A percentile compares a stretch with the other conserved stretches of the same genome.
phyloP scores from a whole-genome alignment of 1,140 invertebrate species.

The Globodera rostochiensis region DNA sequence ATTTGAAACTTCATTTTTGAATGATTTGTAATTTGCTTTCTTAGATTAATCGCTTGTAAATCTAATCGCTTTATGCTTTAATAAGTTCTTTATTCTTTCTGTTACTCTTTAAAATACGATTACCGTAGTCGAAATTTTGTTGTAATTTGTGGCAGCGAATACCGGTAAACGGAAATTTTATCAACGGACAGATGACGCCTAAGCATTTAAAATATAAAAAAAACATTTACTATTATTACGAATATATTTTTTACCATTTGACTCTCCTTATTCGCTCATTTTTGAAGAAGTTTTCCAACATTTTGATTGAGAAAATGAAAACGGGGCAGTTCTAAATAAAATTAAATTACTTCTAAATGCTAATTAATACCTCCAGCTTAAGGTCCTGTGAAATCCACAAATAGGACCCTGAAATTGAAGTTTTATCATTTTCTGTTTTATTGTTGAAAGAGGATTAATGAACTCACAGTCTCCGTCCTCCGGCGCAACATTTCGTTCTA shows the following conservation, averaged over 20 bases:
- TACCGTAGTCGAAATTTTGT: conserved; percentile 47
- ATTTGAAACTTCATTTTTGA: no score
- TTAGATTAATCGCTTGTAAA: no score
- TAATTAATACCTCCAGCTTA: neutral
- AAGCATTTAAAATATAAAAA: neutral
- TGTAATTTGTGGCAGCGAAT: conserved; percentile 49
- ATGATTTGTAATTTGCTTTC: no score
- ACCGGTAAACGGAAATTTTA: conserved; percentile 51
- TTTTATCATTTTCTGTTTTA: neutral
- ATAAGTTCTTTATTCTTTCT: no score
- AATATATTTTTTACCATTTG: conserved; percentile 38
- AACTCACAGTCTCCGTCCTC: conserved; percentile 20
- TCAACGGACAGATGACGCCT: conserved; percentile 55
- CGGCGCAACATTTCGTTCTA: neutral
- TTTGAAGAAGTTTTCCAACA: conserved; percentile 49
- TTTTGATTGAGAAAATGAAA: neutral
- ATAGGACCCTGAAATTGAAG: neutral
- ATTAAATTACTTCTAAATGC: neutral
- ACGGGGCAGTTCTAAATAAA: neutral
- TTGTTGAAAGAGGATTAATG: neutral
- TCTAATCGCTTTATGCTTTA: no score
- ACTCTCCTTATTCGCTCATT: conserved; percentile 50
- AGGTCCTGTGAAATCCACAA: neutral
- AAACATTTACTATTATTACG: neutral
- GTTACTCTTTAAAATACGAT: neutral